Evolutionary conservation across 2,888 invertebrate species (phyloP).

Genomic region (Plebejus anna): DNA sequence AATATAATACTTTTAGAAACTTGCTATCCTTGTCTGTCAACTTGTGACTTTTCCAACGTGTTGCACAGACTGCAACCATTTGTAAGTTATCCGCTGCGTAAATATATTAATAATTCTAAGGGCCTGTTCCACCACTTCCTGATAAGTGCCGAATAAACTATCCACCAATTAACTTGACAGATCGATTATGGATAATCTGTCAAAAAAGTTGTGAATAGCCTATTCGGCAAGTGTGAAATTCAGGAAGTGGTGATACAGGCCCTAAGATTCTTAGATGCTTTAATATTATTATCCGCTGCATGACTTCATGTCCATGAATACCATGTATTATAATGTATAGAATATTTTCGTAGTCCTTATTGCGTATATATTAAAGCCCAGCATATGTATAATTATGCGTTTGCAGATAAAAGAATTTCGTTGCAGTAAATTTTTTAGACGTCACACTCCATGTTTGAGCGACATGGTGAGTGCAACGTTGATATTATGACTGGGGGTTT

Average conservation of each 20-base stretch:
- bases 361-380: slow-evolving; percentile 20
- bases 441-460: slow-evolving; percentile 58
- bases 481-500: slow-evolving; percentile 24
- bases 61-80: background rate
- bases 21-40: background rate
- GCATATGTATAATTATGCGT: slow-evolving; percentile 45
- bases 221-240: no score
- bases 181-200: no score
- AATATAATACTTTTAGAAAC: background rate
- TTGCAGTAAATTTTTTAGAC: slow-evolving; percentile 71
- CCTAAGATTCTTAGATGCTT: slow-evolving; percentile 12
- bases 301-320: slow-evolving; percentile 16
- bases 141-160: no score
- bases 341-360: slow-evolving; percentile 26
- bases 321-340: slow-evolving; percentile 4
- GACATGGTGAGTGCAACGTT: slow-evolving; percentile 61
- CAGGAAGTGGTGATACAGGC: background rate
- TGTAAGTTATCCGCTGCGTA: background rate
- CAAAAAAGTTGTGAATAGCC: no score
- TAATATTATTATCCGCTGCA: slow-evolving; percentile 23
- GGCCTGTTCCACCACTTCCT: no score
- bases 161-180: no score
- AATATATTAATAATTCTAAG: background rate
- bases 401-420: slow-evolving; percentile 68
- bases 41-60: background rate